Base-by-base conservation (phyloP, 2,888 invertebrate species). In the Desoria tigrina region DNA sequence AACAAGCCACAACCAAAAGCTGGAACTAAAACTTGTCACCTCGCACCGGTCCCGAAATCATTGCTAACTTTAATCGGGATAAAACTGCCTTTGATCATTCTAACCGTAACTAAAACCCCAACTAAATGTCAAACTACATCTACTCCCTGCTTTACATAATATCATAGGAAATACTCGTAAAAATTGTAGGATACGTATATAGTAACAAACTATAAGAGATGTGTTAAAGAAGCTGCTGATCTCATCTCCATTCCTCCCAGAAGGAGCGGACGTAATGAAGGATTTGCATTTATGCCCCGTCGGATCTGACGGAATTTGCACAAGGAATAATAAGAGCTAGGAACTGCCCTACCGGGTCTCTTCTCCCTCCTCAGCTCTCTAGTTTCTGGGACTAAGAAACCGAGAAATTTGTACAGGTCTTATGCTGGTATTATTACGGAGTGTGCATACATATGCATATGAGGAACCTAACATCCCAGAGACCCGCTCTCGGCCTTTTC, bases 281-380 rank as follows among this genome's bases (percentile, higher is more conserved):
- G 45, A 45, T 45, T 51, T 51, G 14, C 51, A 51, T 26, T 51
- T 26, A 51, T 21, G 51, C 51, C 51, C 51, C 18, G 3, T 16
- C 24, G 24, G 18, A 16, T 16, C 24, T 51, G 51, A 14, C 23
- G 6, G 24, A 51, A 51, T 51, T 51, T 51, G 51, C 51, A 61
- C 61, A 53, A 54, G 53, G 54, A 61, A 61, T 61, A 53, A 51
- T 39, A 53, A 61, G 39, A 32, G 11, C 6, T 32, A 32, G 32
- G 6, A 4, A 7, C 32, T 32, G 32, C 53, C 54, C 39, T 54
- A 53, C 42, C 54, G 54, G 53, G 32, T 42, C 39, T 53, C 53
- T 61, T 42, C 42, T 61, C 53, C 32, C 54, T 45, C 4, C n/a
- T 9, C 21, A 6, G 9, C n/a, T 18, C 4, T 16, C 6, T 45